Percentiles rank a stretch among this genome's conserved stretches.
These are phyloP conservation scores for Actinia tenebrosa DNA, from an alignment of 64 coral and sea anemone species.

Conservation along the genomic window DNA sequence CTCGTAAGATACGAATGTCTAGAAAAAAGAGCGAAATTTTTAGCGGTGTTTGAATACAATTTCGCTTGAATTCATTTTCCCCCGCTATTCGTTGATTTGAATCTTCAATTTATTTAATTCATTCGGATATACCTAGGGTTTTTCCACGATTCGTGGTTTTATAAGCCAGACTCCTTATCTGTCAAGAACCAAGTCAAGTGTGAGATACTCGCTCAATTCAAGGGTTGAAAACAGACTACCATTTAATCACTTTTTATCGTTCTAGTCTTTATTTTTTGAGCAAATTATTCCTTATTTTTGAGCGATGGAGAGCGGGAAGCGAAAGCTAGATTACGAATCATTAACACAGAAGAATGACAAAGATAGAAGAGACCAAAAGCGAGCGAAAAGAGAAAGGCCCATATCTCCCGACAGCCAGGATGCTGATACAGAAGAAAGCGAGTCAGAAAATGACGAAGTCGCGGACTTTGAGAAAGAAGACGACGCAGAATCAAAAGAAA, in stretches of 20 bases:
- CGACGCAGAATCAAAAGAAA: slow-evolving; percentile 24
- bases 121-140: neutral
- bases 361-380: neutral
- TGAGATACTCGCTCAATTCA: too few relatives aligned
- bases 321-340: neutral
- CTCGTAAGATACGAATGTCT: neutral
- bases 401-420: neutral
- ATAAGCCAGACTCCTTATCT: neutral
- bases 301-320: neutral
- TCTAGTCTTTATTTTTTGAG: neutral
- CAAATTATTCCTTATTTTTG: too few relatives aligned
- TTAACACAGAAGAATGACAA: neutral
- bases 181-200: neutral
- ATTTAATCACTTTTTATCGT: neutral
- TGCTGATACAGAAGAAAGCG: slow-evolving; percentile 27
- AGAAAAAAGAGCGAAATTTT: neutral
- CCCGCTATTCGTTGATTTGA: neutral
- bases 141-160: neutral
- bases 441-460: neutral
- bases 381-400: neutral
- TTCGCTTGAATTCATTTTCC: neutral
- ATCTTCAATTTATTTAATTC: slow-evolving; percentile 4
- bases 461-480: neutral
- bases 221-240: neutral
- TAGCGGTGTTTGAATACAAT: neutral